Conservation (phyloP, 2,797 vertebrate genomes). For the Pelobates cultripes region DNA sequence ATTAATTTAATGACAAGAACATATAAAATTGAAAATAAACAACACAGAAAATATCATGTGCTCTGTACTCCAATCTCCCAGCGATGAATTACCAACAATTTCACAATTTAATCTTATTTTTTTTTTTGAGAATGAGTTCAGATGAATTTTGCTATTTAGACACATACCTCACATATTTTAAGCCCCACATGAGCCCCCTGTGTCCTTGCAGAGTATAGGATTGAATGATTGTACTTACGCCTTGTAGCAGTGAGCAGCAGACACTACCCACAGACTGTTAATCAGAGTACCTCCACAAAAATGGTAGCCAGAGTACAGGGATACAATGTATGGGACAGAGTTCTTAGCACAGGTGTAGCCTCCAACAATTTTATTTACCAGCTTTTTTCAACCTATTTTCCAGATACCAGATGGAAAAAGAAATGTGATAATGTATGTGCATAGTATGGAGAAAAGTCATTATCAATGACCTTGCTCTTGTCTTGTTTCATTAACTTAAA, state of each 20-base stretch:
- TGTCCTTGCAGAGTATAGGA: too few species aligned
- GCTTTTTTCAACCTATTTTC: not conserved
- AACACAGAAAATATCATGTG: too few species aligned
- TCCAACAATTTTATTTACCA: constrained; percentile 70
- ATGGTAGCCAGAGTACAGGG: constrained; percentile 74
- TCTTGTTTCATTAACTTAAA: too few species aligned
- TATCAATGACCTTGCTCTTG: too few species aligned
- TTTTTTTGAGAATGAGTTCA: too few species aligned
- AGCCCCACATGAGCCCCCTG: too few species aligned
- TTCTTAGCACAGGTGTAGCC: constrained; percentile 70
- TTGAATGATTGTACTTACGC: constrained; percentile 61
- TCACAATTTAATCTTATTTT: too few species aligned
- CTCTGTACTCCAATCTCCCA: too few species aligned
- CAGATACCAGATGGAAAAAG: not conserved
- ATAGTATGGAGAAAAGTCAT: not conserved
- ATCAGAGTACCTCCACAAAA: constrained; percentile 77
- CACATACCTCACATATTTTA: too few species aligned
- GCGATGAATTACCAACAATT: constrained; percentile 56
- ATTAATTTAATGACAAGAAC: too few species aligned
- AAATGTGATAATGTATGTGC: not conserved
- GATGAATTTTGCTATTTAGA: too few species aligned
- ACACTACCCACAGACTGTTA: constrained; percentile 73
- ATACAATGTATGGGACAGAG: constrained; percentile 64
- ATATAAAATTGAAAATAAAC: too few species aligned
- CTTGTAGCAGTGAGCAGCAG: constrained; percentile 73